phyloP scores from a whole-genome alignment of 2,888 invertebrate species.

The Toxonevra muliebris region DNA sequence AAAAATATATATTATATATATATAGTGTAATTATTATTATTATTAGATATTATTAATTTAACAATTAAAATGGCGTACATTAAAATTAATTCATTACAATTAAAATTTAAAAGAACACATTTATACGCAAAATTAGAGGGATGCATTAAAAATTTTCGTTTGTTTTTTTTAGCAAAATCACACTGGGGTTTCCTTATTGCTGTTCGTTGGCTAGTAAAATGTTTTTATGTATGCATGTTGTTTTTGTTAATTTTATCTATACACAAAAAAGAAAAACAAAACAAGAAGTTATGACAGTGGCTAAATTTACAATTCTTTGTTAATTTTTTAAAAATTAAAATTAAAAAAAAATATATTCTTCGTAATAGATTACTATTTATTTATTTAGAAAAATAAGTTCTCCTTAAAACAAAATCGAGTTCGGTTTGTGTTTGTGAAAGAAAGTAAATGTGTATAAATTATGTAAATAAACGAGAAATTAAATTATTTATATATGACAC shows the following conservation, averaged over 20 bases:
- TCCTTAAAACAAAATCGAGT: too few species aligned
- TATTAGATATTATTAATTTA: conserved; percentile 36
- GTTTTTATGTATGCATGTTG: too few species aligned
- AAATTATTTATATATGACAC: too few species aligned
- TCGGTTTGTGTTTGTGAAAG: too few species aligned
- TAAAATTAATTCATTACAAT: conserved; percentile 38
- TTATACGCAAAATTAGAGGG: conserved; percentile 34
- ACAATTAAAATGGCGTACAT: conserved; percentile 40
- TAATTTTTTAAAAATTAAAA: too few species aligned
- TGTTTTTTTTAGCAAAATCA: conserved; percentile 34
- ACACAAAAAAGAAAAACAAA: conserved; percentile 1
- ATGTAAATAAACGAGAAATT: not conserved
- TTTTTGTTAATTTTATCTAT: too few species aligned
- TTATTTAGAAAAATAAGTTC: too few species aligned
- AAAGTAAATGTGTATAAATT: too few species aligned
- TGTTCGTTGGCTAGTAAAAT: too few species aligned
- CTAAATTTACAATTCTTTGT: too few species aligned
- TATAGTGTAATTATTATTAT: conserved; percentile 12
- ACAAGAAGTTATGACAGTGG: not conserved
- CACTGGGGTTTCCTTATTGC: conserved; percentile 28
- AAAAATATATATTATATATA: conserved; percentile 5
- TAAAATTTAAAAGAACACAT: conserved; percentile 46
- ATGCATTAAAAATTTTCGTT: conserved; percentile 20
- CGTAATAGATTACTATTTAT: not conserved
- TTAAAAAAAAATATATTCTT: too few species aligned